These are phyloP conservation scores for Callinectes sapidus DNA, from an alignment of 2,888 invertebrate genomes.

Conservation along the genomic window DNA sequence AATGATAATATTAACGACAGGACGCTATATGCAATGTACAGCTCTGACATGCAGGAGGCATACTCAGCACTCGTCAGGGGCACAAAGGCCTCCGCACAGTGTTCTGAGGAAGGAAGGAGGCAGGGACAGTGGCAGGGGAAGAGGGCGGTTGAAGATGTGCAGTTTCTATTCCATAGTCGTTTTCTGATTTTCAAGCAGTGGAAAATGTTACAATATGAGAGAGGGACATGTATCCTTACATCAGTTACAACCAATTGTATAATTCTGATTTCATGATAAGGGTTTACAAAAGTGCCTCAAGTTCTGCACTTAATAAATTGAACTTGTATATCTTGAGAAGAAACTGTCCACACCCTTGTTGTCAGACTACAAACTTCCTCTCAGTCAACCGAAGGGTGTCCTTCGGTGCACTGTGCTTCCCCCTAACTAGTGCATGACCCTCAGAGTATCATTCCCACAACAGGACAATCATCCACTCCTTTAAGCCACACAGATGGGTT, in stretches of 20 bases:
- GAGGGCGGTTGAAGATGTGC: neutral
- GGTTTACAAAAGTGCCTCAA: neutral
- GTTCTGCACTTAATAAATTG: neutral
- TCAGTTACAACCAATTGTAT: neutral
- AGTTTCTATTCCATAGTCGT: neutral
- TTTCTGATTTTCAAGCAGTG: neutral
- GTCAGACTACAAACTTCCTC: neutral
- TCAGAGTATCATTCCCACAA: neutral
- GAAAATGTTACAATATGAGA: neutral
- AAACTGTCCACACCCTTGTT: constrained; percentile 1
- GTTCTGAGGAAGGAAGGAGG: neutral
- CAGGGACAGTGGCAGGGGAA: neutral
- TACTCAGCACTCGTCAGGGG: constrained; percentile 32
- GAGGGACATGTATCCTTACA: neutral
- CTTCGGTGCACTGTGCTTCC: neutral
- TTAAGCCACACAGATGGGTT: neutral
- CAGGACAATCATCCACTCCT: constrained; percentile 10
- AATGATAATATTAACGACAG: constrained; percentile 64
- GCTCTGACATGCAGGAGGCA: constrained; percentile 57
- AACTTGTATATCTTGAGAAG: neutral
- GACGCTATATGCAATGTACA: constrained; percentile 64
- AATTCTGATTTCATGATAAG: neutral
- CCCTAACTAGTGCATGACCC: constrained; percentile 6
- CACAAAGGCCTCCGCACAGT: constrained; percentile 10
- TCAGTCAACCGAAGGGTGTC: neutral